These are phyloP conservation scores for Hypotaenidia okinawae DNA, from an alignment of 2,797 vertebrate genomes.

Conservation along the genomic window DNA sequence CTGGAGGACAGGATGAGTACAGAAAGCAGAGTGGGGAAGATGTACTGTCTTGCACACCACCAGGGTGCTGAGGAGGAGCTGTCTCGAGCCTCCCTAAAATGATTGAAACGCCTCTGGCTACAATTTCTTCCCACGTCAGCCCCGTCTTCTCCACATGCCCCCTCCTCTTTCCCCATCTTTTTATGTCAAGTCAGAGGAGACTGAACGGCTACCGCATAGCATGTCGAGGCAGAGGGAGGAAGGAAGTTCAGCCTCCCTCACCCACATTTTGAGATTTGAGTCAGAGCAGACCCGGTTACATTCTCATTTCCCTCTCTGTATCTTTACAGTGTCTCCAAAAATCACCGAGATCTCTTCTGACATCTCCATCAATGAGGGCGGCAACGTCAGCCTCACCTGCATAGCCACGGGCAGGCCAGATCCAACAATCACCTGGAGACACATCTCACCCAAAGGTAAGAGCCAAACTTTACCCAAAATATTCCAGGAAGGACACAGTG, in stretches of 20 bases:
- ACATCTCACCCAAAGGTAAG: constrained; percentile 86
- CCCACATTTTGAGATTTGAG: neutral
- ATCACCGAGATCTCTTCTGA: constrained; percentile 82
- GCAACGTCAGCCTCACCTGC: constrained; percentile 83
- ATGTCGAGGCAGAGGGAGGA: neutral
- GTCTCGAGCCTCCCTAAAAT: neutral
- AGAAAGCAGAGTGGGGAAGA: neutral
- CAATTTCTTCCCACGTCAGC: neutral
- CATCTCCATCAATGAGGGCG: constrained; percentile 83
- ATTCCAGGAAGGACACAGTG: neutral
- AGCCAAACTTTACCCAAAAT: fast-evolving
- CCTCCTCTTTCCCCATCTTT: neutral
- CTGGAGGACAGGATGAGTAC: neutral
- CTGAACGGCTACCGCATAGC: neutral
- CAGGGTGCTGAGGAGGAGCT: neutral
- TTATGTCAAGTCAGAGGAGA: neutral
- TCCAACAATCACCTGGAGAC: constrained; percentile 84
- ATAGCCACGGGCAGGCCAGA: constrained; percentile 84
- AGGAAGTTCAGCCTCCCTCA: neutral
- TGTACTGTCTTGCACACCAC: neutral
- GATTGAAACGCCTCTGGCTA: neutral
- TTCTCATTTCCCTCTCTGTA: constrained; percentile 16
- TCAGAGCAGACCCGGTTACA: neutral
- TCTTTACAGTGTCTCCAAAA: constrained; percentile 81
- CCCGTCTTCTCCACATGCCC: neutral